A percentile compares a stretch with the other conserved stretches of the same genome.
Evolutionary conservation across 2,888 invertebrate genomes (phyloP).

Genomic region (Rambutsinella grinnellia): DNA sequence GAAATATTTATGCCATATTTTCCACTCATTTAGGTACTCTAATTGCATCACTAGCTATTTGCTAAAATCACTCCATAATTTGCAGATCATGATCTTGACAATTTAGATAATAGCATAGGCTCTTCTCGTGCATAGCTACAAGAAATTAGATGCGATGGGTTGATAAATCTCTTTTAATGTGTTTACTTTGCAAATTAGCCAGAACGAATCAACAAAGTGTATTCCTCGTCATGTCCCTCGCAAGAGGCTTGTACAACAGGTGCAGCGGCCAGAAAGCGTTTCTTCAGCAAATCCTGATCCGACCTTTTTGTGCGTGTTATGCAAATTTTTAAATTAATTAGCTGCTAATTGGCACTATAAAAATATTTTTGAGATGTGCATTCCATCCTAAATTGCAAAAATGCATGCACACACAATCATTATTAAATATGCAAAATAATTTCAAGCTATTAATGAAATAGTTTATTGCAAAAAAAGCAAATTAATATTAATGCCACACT

Average conservation of each 20-base stretch:
- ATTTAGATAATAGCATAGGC: not conserved
- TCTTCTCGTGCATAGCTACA: not conserved
- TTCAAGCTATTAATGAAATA: not conserved
- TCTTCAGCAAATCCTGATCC: too few species aligned
- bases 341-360: not conserved
- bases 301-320: not conserved
- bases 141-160: not conserved
- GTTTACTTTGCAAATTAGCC: slow-evolving; percentile 8
- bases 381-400: not conserved
- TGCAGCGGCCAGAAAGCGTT: not conserved
- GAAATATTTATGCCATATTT: too few species aligned
- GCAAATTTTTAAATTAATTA: slow-evolving; percentile 2
- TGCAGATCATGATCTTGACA: not conserved
- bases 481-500: not conserved
- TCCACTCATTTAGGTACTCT: too few species aligned
- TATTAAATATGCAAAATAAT: not conserved
- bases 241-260: too few species aligned
- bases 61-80: not conserved
- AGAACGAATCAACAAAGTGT: not conserved
- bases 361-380: not conserved
- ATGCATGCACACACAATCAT: not conserved
- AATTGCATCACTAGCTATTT: not conserved
- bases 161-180: slow-evolving; percentile 7
- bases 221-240: not conserved
- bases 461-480: not conserved